A percentile compares a stretch with the other conserved stretches of the same genome.
phyloP scores from a whole-genome alignment of 1,140 invertebrate species.

The Drosophila cardini region DNA sequence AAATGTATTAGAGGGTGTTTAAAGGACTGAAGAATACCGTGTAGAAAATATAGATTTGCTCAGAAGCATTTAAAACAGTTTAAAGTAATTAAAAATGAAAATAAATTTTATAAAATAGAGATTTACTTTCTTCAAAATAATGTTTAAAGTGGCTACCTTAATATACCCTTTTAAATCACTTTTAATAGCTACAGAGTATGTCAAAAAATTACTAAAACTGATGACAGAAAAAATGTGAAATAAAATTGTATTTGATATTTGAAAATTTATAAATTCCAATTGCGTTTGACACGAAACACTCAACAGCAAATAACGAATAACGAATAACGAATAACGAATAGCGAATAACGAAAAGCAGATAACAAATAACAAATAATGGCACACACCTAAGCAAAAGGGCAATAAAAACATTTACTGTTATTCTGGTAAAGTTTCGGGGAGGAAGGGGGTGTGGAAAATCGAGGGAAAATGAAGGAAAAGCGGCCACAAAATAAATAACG shows the following conservation, averaged over 20 bases:
- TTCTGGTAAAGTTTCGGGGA: constrained; percentile 10
- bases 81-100: too few species aligned
- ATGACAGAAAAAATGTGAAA: constrained; percentile 26
- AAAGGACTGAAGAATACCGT: too few species aligned
- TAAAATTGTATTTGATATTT: constrained; percentile 71
- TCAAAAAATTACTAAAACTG: constrained; percentile 21
- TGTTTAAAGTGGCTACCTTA: not conserved
- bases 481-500: constrained; percentile 78
- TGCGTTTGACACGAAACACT: constrained; percentile 61
- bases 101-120: too few species aligned
- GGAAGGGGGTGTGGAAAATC: not conserved
- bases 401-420: constrained; percentile 72
- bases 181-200: constrained; percentile 11
- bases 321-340: constrained; percentile 28
- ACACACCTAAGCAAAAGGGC: constrained; percentile 58
- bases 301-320: constrained; percentile 29
- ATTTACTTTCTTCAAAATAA: too few species aligned
- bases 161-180: not conserved
- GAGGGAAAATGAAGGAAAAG: constrained; percentile 32
- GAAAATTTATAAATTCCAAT: constrained; percentile 74
- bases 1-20: too few species aligned
- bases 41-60: too few species aligned
- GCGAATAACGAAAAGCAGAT: constrained; percentile 5
- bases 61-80: too few species aligned
- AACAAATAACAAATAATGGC: constrained; percentile 33